These are phyloP conservation scores for Tamias sibiricus DNA, from an alignment of 2,113 vertebrate species.

Conservation along the genomic window DNA sequence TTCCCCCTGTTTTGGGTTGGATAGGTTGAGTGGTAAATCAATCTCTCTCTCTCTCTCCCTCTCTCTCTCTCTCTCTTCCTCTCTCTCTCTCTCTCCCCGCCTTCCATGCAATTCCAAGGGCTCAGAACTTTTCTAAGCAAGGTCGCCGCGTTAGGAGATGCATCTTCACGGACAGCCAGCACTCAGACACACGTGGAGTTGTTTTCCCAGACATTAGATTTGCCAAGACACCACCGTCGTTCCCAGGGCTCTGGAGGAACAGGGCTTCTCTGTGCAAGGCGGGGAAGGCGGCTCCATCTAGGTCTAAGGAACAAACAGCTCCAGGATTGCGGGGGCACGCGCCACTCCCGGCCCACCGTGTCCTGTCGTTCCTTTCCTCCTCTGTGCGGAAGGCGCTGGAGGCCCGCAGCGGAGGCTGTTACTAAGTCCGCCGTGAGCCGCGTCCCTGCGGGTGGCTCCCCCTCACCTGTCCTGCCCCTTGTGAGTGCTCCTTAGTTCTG, in stretches of 20 bases:
- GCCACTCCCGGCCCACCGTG: neutral
- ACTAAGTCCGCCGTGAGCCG: neutral
- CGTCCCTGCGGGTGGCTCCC: no score
- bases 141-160: neutral
- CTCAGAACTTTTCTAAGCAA: neutral
- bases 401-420: no score
- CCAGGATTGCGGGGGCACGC: accelerated
- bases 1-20: neutral
- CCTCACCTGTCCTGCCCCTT: neutral
- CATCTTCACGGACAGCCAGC: neutral
- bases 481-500: neutral
- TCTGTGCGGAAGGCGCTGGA: neutral
- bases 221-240: neutral
- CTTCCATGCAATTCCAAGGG: neutral
- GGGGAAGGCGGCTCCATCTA: no score
- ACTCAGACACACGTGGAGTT: no score
- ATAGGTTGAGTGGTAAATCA: neutral
- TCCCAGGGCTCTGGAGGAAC: neutral
- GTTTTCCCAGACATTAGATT: neutral
- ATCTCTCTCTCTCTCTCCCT: no score
- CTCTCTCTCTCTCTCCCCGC: neutral
- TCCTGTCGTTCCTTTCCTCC: neutral
- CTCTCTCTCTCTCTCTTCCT: neutral
- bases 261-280: neutral
- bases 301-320: neutral